Evolutionary conservation across 2,113 vertebrate species (phyloP).

Genomic region (Entomyzon cyanotis): DNA sequence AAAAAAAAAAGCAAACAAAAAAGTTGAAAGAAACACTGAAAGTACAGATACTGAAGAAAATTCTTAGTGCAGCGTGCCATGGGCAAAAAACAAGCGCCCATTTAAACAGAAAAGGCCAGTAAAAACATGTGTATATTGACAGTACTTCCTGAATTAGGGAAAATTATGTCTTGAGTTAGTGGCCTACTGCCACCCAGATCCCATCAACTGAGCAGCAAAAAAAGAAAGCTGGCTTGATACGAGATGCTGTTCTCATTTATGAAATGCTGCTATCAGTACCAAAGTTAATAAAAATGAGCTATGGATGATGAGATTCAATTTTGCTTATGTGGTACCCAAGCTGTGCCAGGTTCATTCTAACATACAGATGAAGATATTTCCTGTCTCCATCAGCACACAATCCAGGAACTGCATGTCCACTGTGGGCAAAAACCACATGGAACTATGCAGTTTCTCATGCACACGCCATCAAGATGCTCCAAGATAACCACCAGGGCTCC

Average conservation of each 20-base stretch:
- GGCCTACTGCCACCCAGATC: not conserved
- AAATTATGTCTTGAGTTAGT: not conserved
- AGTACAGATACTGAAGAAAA: not conserved
- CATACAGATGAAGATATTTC: not conserved
- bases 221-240: not conserved
- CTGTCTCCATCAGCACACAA: not conserved
- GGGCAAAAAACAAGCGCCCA: not conserved
- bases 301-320: constrained; percentile 17
- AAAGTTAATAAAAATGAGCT: constrained; percentile 40
- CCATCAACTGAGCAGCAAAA: not conserved
- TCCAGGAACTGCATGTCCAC: not conserved
- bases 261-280: not conserved
- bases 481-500: not conserved
- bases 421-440: not conserved
- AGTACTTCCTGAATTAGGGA: not conserved
- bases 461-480: accelerated
- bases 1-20: not conserved
- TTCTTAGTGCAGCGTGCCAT: not conserved
- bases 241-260: not conserved
- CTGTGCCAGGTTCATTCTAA: not conserved
- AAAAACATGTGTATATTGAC: not conserved
- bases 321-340: not conserved
- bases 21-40: not conserved
- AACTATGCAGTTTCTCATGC: not conserved
- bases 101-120: not conserved